These are phyloP conservation scores for Phyllostomus hastatus DNA, from an alignment of 2,113 vertebrate species.

Conservation along the genomic window DNA sequence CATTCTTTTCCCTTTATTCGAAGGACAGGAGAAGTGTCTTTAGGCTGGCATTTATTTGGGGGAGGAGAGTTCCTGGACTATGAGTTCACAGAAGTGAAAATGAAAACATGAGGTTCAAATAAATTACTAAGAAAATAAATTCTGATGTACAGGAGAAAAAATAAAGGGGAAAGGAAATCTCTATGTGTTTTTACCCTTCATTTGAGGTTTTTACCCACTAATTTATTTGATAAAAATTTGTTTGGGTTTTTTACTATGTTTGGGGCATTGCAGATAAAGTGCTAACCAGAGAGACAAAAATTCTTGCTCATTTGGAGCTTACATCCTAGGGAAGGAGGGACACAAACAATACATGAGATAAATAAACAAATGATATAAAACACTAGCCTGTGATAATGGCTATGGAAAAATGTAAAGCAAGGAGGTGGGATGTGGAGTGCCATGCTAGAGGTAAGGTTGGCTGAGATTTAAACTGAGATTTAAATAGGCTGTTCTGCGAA, in stretches of 20 bases:
- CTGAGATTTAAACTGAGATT: neutral
- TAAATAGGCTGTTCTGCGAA: neutral
- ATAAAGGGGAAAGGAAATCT: neutral
- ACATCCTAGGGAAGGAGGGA: neutral
- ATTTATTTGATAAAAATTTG: neutral
- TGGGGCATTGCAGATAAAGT: neutral
- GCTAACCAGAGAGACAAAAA: neutral
- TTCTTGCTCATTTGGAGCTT: neutral
- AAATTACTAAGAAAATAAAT: slow-evolving; percentile 13
- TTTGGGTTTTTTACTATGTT: neutral
- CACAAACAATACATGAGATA: neutral
- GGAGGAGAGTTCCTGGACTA: neutral
- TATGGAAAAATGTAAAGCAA: neutral
- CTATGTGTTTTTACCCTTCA: neutral
- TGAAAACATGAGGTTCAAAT: neutral
- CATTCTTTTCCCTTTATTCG: neutral
- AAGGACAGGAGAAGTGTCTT: neutral
- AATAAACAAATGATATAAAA: neutral
- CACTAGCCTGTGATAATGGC: neutral
- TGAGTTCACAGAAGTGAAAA: neutral
- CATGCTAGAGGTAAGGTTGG: neutral
- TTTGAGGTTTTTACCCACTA: neutral
- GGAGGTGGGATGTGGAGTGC: neutral
- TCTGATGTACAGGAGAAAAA: neutral
- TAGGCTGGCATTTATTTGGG: neutral